Base-by-base conservation (phyloP, 2,113 vertebrate species). In the Gymnocephalus cernua region DNA sequence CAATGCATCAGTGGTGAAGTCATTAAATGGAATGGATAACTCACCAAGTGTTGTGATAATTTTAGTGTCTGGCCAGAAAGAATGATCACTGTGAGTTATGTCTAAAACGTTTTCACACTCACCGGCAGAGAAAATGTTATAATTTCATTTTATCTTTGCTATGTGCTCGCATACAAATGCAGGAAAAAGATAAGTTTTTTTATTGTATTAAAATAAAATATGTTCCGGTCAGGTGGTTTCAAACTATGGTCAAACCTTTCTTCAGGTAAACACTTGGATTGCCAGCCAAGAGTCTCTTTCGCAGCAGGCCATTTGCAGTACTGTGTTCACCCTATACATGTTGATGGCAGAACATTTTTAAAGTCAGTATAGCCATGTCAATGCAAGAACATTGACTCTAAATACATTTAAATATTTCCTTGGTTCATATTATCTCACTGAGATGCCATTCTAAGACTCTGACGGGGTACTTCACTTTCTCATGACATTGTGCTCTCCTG, bases 401-500 rank as follows among this genome's bases (percentile, higher is more conserved):
- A 3, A 38, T 50, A 16, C 19, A 7, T 72, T 53, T 80, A 35
- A 79, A 74, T 38, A 57, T 70, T 44, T 47, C 14, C n/a, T 13
- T 9, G 14, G 23, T 3, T 74, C 44, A 35, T 44, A 50, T 67
- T 11, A 63, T 67, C 44, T 80, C n/a, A 45, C 56, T 35, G 62
- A 38, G 29, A 74, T 87, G 74, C 47, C 59, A 41, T 89, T 85
- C 74, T 59, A 45, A 64, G 38, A 65, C 15, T 80, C 47, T 57
- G 59, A 29, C 18, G 4, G 23, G 62, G n/a, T 70, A 27, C 57
- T 67, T 82, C 23, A 86, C 84, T 92, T 92, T 92, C 88, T 91
- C 86, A 81, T 85, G 87, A 71, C 91, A 87, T 45, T 66, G 74
- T 85, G 77, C 77, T 88, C 84, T 82, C 75, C 62, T 84, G 76